Evolutionary conservation across 2,113 vertebrate species (phyloP), one percentile per base, ranked within the genome.

Genomic region (Chaenocephalus aceratus): DNA sequence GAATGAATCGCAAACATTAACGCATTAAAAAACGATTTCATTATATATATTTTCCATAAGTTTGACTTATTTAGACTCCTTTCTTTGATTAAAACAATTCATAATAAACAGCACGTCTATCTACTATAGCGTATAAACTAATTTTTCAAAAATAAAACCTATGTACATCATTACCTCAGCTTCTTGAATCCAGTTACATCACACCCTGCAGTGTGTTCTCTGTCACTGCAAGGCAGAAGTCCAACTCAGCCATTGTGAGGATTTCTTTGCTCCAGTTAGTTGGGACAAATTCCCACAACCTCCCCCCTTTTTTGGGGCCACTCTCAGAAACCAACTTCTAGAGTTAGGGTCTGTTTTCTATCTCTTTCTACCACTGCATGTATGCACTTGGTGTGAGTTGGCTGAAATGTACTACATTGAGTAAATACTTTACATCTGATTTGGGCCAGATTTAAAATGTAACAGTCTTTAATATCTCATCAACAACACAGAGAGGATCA

Each of bases 201-300:
- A 54, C 54, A 87, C 34, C 46, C 49, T 63, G 63, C 49, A 74
- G n/a, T 68, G 46, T 72, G 45, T 60, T 82, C 75, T 82, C 48
- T 75, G 48, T 73, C 56, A 71, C 75, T 75, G 13, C 41, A 80
- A 44, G 63, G 56, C 69, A 41, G 21, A 79, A 67, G 54, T 66
- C 68, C 72, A 69, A 51, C 58, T 82, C 68, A 76, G 52, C 69
- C 77, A 84, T 79, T 88, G 73, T 85, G 61, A 66, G 46, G 56
- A 64, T 77, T 85, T 63, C 83, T 75, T 83, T 87, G 72, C 58
- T 76, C 78, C 67, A 87, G 12, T 84, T 88, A 80, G 36, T 69
- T 75, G 66, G 65, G 67, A 66, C 61, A 72, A 73, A 65, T 67
- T 84, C 79, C 61, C 61, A 74, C 48, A 58, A 30, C 56, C 80